Evolutionary conservation across 1,140 invertebrate genomes (phyloP).

Genomic region (Spodoptera frugiperda): DNA sequence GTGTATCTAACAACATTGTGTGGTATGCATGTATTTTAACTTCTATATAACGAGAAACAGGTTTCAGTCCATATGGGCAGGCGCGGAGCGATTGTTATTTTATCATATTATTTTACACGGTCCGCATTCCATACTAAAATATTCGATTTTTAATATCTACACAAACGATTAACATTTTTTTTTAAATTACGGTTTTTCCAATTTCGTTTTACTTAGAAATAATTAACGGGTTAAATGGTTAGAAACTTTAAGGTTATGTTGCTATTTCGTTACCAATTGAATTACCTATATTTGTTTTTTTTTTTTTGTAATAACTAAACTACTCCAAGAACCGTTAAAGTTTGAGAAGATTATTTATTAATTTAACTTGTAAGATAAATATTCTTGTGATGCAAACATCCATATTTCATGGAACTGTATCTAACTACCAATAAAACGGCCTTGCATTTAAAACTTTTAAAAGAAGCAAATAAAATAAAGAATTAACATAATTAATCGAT

Average conservation of each 20-base stretch:
- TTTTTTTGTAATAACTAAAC: not conserved
- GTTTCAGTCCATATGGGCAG: slow-evolving; percentile 75
- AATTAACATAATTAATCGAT: not conserved
- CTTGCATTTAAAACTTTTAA: slow-evolving; percentile 5
- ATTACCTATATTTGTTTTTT: too few species aligned
- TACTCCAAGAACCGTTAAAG: too few species aligned
- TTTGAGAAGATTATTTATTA: too few species aligned
- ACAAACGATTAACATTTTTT: slow-evolving; percentile 50
- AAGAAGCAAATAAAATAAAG: not conserved
- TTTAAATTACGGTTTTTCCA: slow-evolving; percentile 50
- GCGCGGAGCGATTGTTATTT: slow-evolving; percentile 70
- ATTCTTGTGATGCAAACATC: too few species aligned
- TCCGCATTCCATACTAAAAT: slow-evolving; percentile 74
- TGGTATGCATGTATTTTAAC: slow-evolving; percentile 52
- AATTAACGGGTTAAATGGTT: not conserved
- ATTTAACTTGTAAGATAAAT: too few species aligned
- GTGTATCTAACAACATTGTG: slow-evolving; percentile 32
- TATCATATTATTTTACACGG: slow-evolving; percentile 69
- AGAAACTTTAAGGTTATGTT: too few species aligned
- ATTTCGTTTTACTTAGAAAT: slow-evolving; percentile 35
- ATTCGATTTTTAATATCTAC: slow-evolving; percentile 50
- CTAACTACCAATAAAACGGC: not conserved
- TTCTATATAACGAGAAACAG: slow-evolving; percentile 59
- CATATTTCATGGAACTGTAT: too few species aligned
- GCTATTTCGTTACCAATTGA: too few species aligned